phyloP scores from a whole-genome alignment of 2,888 invertebrate species.

The Epinotia bilunana region DNA sequence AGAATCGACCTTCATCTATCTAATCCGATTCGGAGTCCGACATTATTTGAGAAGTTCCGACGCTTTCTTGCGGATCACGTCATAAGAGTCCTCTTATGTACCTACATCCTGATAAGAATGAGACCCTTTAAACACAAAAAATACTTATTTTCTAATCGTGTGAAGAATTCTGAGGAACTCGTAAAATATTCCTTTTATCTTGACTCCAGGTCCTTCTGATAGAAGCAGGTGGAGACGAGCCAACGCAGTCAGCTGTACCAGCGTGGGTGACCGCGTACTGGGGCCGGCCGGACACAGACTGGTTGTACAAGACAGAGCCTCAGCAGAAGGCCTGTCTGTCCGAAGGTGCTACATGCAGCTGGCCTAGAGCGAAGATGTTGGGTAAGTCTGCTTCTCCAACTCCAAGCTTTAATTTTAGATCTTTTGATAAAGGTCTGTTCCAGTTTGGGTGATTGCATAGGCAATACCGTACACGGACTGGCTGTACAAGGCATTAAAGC shows the following conservation, averaged over 20 bases:
- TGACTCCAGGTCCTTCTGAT: conserved; percentile 84
- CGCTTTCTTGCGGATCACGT: background rate
- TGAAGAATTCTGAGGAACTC: no score
- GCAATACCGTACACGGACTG: conserved; percentile 86
- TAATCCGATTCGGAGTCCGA: background rate
- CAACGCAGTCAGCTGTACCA: conserved; percentile 85
- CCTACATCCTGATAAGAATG: no score
- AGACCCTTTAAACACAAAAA: no score
- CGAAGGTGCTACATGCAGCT: conserved; percentile 83
- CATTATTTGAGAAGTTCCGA: background rate
- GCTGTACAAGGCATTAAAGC: conserved; percentile 74
- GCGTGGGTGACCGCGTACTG: conserved; percentile 88
- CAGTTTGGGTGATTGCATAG: conserved; percentile 68
- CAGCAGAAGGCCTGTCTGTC: conserved; percentile 86
- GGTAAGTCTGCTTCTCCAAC: conserved; percentile 65
- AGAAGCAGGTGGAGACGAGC: conserved; percentile 90
- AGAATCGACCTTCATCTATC: background rate
- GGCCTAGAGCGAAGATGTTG: conserved; percentile 90
- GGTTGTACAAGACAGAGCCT: conserved; percentile 87
- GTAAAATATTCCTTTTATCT: conserved; percentile 2
- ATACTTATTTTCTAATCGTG: no score
- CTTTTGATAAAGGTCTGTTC: conserved; percentile 82
- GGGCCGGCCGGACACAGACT: conserved; percentile 86
- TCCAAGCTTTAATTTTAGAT: background rate
- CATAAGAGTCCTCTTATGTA: no score